Evolutionary conservation across 2,888 invertebrate genomes (phyloP), one percentile per base, ranked within the genome.

Genomic region (Sycophila texana): DNA sequence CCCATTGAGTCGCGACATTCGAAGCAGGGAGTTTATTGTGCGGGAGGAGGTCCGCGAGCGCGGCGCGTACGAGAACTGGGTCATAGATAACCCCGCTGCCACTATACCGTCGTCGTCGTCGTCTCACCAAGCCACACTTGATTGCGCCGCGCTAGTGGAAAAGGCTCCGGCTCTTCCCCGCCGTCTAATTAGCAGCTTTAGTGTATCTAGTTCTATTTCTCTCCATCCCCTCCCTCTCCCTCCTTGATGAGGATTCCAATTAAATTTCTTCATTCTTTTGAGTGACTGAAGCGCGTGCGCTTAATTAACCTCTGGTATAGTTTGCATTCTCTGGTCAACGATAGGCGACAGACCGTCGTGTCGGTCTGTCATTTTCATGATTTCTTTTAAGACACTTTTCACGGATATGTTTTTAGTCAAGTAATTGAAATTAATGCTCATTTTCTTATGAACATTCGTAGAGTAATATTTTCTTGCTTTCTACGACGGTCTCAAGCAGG

Each of bases 141-240:
- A 76, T 77, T 77, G 72, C 77, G 30, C 72, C 77, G 30, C 72
- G 67, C 57, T 39, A 22, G 49, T 49, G 60, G 22, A 51, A 53
- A 51, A 51, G 53, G n/a, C 67, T 16, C 53, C 14, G 26, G 20
- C 53, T 68, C 30, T 51, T 63, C 53, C 30, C 30, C 60, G 67
- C 75, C 30, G 77, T 71, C 71, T 77, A 77, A 77, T 77, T 77
- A 77, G 77, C 67, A 49, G 72, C 72, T 72, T 66, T 60, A 76
- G 60, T 30, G 18, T 58, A 22, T 60, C 65, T 53, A 30, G 53
- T 13, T 30, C 73, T 73, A 18, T 65, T 26, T 74, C 58, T 57
- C 47, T 66, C 58, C 22, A 53, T 55, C 22, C 14, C 39, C 10
- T 39, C 10, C 39, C 39, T 39, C 39, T 1, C 39, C 39, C 39